These are phyloP conservation scores for Lithobius niger DNA, from an alignment of 1,140 invertebrate species.

Conservation along the genomic window DNA sequence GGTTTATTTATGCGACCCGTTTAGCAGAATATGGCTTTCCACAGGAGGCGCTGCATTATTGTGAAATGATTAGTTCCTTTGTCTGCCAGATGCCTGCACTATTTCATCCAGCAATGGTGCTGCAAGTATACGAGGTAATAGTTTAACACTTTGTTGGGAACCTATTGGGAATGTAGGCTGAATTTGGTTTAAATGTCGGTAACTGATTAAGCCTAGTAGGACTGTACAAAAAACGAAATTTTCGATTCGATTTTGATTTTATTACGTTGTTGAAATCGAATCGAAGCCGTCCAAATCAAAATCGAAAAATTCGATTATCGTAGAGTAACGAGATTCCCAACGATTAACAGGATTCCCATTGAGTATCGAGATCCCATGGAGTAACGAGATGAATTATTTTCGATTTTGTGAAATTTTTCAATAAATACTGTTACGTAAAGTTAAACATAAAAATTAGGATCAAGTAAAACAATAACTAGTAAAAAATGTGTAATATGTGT, in stretches of 20 bases:
- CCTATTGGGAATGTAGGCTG: background rate
- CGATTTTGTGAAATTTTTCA: too few species aligned
- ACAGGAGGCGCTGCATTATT: constrained; percentile 63
- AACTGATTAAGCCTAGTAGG: background rate
- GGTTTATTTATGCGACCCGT: constrained; percentile 47
- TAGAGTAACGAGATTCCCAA: background rate
- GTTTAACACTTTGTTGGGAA: too few species aligned
- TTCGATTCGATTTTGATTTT: background rate
- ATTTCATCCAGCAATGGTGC: constrained; percentile 44
- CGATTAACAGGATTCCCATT: too few species aligned
- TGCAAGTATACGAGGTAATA: constrained; percentile 41
- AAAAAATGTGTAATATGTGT: too few species aligned
- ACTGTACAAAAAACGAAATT: too few species aligned
- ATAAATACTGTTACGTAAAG: too few species aligned
- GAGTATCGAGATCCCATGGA: too few species aligned
- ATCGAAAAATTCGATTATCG: background rate
- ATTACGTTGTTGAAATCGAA: background rate
- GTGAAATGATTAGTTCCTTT: constrained; percentile 57
- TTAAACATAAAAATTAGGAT: too few species aligned
- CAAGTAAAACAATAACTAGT: too few species aligned
- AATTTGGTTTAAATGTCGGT: background rate
- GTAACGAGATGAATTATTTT: too few species aligned
- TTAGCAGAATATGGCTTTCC: constrained; percentile 62
- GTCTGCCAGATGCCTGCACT: constrained; percentile 40
- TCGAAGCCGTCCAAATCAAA: background rate